Evolutionary conservation across 2,888 invertebrate species (phyloP), one percentile per base, ranked within the genome.

Genomic region (Andrena flavipes): DNA sequence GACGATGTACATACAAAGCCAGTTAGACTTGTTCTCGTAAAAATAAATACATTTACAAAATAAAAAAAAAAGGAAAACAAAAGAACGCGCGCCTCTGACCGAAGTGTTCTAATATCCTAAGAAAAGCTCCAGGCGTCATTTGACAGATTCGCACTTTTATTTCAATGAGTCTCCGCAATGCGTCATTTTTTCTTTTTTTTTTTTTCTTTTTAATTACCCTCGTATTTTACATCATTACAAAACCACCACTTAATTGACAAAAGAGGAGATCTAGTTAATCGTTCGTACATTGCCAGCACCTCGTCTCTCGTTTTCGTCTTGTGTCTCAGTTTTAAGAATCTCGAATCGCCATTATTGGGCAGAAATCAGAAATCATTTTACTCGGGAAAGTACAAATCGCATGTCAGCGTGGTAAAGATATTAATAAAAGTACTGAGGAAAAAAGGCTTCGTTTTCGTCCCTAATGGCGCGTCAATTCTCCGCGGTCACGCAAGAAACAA

Each of bases 171-270:
- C 62, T 68, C 67, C 56, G 70, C 59, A 76, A 56, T 60, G 67
- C 69, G 62, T 78, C 54, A 65, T 35, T 60, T 77, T 71, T 49
- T 42, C 42, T 56, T 60, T 35, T 62, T 67, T 69, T 59, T 69
- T 48, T 60, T 10, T 42, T n/a, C n/a, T 80, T 82, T 77, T 72
- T 73, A 78, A 65, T 83, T 84, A 76, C 64, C 74, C 70, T 74
- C 74, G 68, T 84, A 80, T 80, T 77, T 76, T 82, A 80, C 76
- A 85, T 84, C 73, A 65, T 82, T 85, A 78, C 75, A 82, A 84
- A 84, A 84, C 63, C 75, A 67, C 72, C 78, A 80, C 51, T 76
- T 85, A 85, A 84, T 85, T 85, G 83, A 80, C 80, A 80, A 84
- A 82, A 82, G 74, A 81, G 78, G 76, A 78, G 71, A 82, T 79